phyloP scores from a whole-genome alignment of 2,113 vertebrate species.

The Bubo blakistoni region DNA sequence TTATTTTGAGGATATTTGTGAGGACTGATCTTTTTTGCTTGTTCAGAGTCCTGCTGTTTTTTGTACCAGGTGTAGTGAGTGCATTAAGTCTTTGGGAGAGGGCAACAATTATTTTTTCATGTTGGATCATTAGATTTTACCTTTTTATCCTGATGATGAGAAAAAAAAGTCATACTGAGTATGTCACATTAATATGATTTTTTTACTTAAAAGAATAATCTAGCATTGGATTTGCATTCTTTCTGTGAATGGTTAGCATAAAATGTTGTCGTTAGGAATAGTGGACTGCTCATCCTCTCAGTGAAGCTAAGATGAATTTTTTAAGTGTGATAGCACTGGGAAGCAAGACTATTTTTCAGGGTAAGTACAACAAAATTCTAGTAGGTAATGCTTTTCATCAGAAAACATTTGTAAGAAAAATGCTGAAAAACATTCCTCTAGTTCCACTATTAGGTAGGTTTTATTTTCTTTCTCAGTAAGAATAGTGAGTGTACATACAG shows the following conservation, averaged over 20 bases:
- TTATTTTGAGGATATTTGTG: neutral
- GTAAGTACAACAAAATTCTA: neutral
- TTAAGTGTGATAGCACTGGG: neutral
- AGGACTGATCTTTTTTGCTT: neutral
- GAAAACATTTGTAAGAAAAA: neutral
- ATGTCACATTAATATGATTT: neutral
- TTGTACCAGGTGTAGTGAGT: neutral
- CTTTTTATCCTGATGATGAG: neutral
- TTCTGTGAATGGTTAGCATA: neutral
- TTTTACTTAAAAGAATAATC: neutral
- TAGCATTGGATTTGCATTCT: neutral
- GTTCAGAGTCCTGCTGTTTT: neutral
- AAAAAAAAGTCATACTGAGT: neutral
- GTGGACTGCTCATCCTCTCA: neutral
- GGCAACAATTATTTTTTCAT: neutral
- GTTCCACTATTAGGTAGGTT: neutral
- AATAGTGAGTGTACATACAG: neutral
- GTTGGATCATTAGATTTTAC: neutral
- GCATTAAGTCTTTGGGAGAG: neutral
- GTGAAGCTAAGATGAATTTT: neutral
- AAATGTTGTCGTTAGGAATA: neutral
- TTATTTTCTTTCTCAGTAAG: slow-evolving; percentile 32
- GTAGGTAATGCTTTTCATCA: neutral
- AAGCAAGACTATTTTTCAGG: slow-evolving; percentile 1
- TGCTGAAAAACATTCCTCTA: neutral